Percentiles rank a stretch among this genome's conserved stretches.
Evolutionary conservation across 2,113 vertebrate species (phyloP).

Genomic region (Elachura formosa): DNA sequence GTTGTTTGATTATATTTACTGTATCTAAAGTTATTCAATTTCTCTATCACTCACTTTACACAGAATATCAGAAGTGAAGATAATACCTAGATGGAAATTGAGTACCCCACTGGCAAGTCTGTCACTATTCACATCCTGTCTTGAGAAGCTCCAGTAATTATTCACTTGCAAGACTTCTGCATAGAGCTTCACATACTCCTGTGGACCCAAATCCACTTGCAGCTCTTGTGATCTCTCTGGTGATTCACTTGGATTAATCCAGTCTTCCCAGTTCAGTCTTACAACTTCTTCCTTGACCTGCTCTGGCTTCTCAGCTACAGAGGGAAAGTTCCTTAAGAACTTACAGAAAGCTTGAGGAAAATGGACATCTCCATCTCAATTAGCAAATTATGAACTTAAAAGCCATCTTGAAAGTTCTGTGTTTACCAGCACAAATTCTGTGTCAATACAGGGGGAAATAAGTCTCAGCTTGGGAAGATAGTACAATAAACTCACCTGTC

Average conservation of each 20-base stretch:
- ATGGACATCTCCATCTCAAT: neutral
- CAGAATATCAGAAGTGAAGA: neutral
- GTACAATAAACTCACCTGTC: neutral
- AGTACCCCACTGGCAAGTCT: neutral
- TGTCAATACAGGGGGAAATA: neutral
- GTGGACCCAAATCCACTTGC: accelerated
- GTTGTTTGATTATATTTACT: neutral
- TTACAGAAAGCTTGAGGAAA: neutral
- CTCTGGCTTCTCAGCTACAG: neutral
- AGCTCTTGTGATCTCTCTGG: neutral
- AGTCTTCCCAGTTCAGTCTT: neutral
- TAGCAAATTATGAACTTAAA: neutral
- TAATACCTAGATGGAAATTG: neutral
- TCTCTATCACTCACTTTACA: neutral
- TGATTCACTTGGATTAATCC: neutral
- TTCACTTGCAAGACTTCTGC: neutral
- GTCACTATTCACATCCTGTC: neutral
- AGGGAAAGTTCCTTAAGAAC: neutral
- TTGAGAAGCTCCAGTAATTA: neutral
- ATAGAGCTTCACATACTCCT: neutral
- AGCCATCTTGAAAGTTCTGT: neutral
- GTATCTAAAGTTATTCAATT: neutral
- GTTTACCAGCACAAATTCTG: neutral
- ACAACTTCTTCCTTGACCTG: neutral
- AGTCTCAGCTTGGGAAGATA: neutral